Evolutionary conservation across 2,113 vertebrate species (phyloP).

Genomic region (Phylloscopus trochiloides): DNA sequence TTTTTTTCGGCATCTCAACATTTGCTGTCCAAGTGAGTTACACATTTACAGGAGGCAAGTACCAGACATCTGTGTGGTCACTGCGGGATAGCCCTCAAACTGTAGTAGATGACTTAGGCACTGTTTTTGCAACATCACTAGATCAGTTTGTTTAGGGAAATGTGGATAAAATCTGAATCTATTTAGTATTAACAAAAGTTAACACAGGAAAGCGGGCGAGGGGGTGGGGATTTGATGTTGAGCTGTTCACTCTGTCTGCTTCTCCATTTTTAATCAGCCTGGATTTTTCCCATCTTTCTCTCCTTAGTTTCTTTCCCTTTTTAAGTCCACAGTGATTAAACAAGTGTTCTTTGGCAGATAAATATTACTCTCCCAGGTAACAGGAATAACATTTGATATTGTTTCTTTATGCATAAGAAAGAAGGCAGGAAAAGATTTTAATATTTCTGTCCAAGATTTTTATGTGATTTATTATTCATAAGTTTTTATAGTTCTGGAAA

Average conservation of each 20-base stretch:
- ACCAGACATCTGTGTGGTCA: neutral
- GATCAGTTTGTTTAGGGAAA: neutral
- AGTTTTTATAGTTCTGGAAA: neutral
- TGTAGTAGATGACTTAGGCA: neutral
- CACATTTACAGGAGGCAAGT: neutral
- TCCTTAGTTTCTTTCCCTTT: neutral
- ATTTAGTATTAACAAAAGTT: neutral
- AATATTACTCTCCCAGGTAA: neutral
- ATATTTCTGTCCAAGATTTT: neutral
- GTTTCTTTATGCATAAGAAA: neutral
- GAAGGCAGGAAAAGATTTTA: neutral
- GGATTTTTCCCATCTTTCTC: neutral
- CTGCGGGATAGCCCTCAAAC: neutral
- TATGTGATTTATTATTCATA: neutral
- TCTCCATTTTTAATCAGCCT: neutral
- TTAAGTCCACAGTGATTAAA: neutral
- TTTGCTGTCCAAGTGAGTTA: neutral
- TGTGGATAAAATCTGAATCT: neutral
- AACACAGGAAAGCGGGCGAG: neutral
- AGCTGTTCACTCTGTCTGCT: neutral
- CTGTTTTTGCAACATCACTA: neutral
- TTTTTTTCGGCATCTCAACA: neutral
- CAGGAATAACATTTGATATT: neutral
- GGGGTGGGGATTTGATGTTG: fast-evolving
- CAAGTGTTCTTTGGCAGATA: neutral